A percentile compares a stretch with the other conserved stretches of the same genome.
Evolutionary conservation across 2,113 vertebrate species (phyloP).

Genomic region (Passer montanus): DNA sequence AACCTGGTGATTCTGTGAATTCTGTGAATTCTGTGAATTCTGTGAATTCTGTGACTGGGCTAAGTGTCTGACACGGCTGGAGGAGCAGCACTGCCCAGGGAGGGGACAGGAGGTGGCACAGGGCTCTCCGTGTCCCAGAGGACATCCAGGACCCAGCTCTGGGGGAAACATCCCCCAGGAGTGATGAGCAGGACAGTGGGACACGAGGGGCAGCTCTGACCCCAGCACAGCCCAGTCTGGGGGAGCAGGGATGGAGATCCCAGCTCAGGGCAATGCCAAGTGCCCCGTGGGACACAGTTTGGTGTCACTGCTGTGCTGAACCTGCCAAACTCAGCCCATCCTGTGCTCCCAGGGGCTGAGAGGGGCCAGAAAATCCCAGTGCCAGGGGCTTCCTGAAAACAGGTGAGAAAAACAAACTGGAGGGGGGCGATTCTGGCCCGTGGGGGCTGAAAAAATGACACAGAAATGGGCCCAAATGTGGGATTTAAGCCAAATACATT

Average conservation of each 20-base stretch:
- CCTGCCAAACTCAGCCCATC: fast-evolving
- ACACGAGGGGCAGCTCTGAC: fast-evolving
- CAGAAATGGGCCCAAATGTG: background rate
- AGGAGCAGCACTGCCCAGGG: background rate
- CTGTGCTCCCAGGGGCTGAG: background rate
- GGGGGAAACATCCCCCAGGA: background rate
- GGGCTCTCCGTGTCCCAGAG: background rate
- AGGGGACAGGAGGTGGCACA: background rate
- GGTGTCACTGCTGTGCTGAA: background rate
- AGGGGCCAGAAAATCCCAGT: background rate
- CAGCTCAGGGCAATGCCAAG: background rate
- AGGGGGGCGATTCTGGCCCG: background rate
- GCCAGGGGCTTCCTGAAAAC: background rate
- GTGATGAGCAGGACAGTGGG: fast-evolving
- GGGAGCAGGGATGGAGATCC: background rate
- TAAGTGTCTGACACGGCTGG: fast-evolving
- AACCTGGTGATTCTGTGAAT: background rate
- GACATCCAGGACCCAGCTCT: background rate
- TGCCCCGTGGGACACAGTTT: fast-evolving
- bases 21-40: background rate
- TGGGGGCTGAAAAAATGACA: background rate
- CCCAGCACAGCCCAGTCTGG: background rate
- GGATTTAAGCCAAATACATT: background rate
- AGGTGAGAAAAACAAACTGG: background rate
- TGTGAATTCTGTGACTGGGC: background rate